Percentiles rank a stretch among this genome's conserved stretches.
Evolutionary conservation across 2,113 vertebrate genomes (phyloP).

Genomic region (Hyperopisus bebe): DNA sequence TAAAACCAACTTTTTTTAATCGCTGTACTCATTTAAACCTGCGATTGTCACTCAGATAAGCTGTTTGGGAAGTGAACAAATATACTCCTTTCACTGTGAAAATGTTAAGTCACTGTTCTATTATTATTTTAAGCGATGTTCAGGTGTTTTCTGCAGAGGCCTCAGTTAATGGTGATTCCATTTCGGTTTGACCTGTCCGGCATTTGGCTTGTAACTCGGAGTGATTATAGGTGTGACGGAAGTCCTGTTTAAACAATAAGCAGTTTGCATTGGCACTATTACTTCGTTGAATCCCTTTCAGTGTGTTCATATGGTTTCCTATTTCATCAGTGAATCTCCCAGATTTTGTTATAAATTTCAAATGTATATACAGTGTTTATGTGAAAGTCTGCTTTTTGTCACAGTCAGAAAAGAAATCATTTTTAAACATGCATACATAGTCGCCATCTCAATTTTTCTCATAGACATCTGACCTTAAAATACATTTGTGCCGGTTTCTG

Average conservation of each 20-base stretch:
- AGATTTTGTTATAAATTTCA: neutral
- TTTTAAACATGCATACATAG: neutral
- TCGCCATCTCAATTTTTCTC: neutral
- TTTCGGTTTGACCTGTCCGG: neutral
- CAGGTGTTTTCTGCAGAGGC: neutral
- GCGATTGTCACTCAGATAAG: neutral
- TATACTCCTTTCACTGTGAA: neutral
- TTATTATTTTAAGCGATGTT: neutral
- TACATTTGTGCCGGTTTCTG: neutral
- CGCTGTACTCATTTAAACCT: neutral
- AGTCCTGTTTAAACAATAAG: neutral
- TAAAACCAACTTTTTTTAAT: neutral
- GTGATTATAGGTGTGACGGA: neutral
- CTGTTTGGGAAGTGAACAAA: neutral
- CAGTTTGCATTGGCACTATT: neutral
- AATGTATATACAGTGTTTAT: neutral
- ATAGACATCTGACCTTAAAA: neutral
- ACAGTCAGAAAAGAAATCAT: neutral
- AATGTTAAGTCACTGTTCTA: neutral
- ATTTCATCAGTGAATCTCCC: neutral
- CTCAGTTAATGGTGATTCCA: neutral
- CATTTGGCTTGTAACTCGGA: neutral
- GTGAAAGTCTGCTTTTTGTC: neutral
- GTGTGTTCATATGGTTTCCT: neutral
- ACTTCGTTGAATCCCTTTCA: neutral